phyloP scores from a whole-genome alignment of 2,797 vertebrate species.

The Echeneis naucrates region DNA sequence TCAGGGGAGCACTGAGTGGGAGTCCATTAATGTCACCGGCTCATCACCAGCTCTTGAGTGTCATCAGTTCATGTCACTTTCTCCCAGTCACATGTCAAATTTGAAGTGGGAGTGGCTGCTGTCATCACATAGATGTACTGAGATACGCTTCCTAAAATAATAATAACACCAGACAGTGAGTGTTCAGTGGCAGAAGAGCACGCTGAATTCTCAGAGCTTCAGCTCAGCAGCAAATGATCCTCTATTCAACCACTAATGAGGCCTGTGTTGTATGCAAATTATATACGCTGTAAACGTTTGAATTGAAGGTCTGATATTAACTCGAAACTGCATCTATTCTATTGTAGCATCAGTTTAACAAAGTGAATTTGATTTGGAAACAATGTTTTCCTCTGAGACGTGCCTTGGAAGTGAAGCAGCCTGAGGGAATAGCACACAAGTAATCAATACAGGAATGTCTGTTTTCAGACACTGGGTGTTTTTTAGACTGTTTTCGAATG shows the following conservation, averaged over 20 bases:
- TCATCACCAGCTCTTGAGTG: slow-evolving; percentile 65
- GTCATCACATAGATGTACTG: slow-evolving; percentile 48
- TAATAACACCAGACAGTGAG: slow-evolving; percentile 34
- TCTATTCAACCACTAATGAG: slow-evolving; percentile 21
- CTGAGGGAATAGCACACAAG: slow-evolving; percentile 52
- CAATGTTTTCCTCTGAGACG: slow-evolving; percentile 55
- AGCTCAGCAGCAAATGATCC: not conserved
- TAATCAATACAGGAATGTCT: slow-evolving; percentile 75
- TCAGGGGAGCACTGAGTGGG: slow-evolving; percentile 53
- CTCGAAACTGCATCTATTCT: slow-evolving; percentile 8
- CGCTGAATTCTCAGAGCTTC: slow-evolving; percentile 24
- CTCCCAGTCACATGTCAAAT: slow-evolving; percentile 56
- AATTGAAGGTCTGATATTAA: slow-evolving; percentile 28
- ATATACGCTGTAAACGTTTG: not conserved
- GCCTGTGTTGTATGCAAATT: slow-evolving; percentile 16
- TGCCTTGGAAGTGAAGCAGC: slow-evolving; percentile 37
- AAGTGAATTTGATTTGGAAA: slow-evolving; percentile 55
- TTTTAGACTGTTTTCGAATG: slow-evolving; percentile 64
- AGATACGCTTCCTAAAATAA: slow-evolving; percentile 15
- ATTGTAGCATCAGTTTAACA: slow-evolving; percentile 18
- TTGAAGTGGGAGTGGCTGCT: slow-evolving; percentile 63
- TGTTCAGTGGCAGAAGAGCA: slow-evolving; percentile 30
- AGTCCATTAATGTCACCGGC: slow-evolving; percentile 78
- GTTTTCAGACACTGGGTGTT: slow-evolving; percentile 63
- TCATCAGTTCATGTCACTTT: slow-evolving; percentile 68